These are phyloP conservation scores for Nyleta sp. DNA, from an alignment of 2,888 invertebrate species.

Conservation along the genomic window DNA sequence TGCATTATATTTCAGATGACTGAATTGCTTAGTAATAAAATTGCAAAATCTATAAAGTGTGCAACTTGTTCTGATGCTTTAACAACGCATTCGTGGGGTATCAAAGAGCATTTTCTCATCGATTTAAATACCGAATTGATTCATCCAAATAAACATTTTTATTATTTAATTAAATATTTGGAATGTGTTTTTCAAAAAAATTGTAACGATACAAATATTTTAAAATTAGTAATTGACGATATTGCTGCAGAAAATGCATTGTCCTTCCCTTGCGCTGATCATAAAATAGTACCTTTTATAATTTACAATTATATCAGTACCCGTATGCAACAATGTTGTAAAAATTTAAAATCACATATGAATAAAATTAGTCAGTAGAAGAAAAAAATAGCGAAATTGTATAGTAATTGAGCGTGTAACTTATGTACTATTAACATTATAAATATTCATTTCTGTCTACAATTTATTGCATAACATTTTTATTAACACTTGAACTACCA, in stretches of 20 bases:
- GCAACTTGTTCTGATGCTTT: neutral
- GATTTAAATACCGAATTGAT: neutral
- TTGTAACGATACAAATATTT: neutral
- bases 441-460: too few relatives aligned
- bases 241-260: neutral
- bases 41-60: slow-evolving; percentile 9
- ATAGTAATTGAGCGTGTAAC: neutral
- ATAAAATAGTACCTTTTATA: neutral
- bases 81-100: slow-evolving; percentile 8
- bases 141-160: slow-evolving; percentile 14
- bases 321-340: slow-evolving; percentile 1
- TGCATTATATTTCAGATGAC: slow-evolving; percentile 15
- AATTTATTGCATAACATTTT: too few relatives aligned
- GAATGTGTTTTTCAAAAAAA: neutral
- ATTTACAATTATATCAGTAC: slow-evolving; percentile 1
- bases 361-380: neutral
- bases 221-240: neutral
- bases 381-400: slow-evolving; percentile 6
- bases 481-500: too few relatives aligned
- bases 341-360: neutral
- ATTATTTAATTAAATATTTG: slow-evolving; percentile 6
- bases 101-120: neutral
- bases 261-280: neutral
- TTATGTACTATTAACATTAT: too few relatives aligned
- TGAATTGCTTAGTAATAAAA: slow-evolving; percentile 4